Evolutionary conservation across 2,797 vertebrate genomes (phyloP).

Genomic region (Cryptoprocta ferox): DNA sequence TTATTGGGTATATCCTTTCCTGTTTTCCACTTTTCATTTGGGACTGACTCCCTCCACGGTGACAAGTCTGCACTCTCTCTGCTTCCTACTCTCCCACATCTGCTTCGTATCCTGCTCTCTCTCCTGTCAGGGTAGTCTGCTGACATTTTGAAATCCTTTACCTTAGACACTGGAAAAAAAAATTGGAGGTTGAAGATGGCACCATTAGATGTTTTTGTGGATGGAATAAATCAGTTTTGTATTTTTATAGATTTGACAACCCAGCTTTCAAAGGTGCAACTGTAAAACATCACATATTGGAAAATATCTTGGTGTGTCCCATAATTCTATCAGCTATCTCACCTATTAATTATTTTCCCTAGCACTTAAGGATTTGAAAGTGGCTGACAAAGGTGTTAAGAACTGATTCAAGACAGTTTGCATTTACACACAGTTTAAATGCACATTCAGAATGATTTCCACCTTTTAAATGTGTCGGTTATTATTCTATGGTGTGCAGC

Average conservation of each 20-base stretch:
- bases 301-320: constrained; percentile 28
- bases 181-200: background rate
- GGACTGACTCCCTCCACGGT: background rate
- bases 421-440: constrained; percentile 73
- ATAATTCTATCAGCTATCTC: constrained; percentile 1
- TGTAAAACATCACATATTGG: constrained; percentile 25
- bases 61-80: background rate
- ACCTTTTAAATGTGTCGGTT: constrained; percentile 55
- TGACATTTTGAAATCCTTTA: constrained; percentile 66
- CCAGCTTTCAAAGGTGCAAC: constrained; percentile 23
- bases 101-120: background rate
- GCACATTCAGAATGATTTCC: constrained; percentile 70
- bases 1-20: background rate
- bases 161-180: background rate
- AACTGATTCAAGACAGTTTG: constrained; percentile 65
- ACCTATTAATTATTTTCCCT: constrained; percentile 63
- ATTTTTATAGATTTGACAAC: constrained; percentile 67
- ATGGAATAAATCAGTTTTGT: constrained; percentile 65
- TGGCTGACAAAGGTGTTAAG: constrained; percentile 37
- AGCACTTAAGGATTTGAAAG: constrained; percentile 16
- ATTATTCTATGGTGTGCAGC: constrained; percentile 53
- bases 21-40: background rate
- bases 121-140: background rate
- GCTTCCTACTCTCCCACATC: background rate
- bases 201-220: constrained; percentile 49